Conservation (phyloP, 2,797 vertebrate species). For the Prionace glauca region DNA sequence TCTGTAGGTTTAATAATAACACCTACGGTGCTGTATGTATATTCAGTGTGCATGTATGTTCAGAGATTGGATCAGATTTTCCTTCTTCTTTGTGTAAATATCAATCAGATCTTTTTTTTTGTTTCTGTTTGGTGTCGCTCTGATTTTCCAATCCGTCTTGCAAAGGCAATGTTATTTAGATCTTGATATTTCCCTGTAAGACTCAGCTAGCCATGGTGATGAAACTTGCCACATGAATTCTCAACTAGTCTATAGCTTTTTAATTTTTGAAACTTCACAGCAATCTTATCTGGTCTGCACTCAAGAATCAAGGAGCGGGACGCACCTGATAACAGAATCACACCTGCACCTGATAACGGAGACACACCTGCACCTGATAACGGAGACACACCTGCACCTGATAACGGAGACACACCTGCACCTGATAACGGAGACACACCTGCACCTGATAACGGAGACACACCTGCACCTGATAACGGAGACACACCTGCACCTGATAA, state of each 20-base stretch:
- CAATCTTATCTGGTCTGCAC: background rate
- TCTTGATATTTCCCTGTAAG: background rate
- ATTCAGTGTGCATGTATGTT: background rate
- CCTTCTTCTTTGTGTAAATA: background rate
- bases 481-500: background rate
- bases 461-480: background rate
- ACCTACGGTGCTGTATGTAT: too few species aligned
- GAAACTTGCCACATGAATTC: background rate
- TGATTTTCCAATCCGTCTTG: background rate
- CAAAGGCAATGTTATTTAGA: background rate
- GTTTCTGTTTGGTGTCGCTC: background rate
- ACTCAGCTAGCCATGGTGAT: too few species aligned
- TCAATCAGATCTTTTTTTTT: background rate
- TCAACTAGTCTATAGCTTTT: background rate
- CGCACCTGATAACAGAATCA: background rate
- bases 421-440: background rate
- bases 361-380: background rate
- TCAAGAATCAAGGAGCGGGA: background rate
- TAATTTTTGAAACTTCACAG: conserved; percentile 9
- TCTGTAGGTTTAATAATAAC: too few species aligned
- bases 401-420: background rate
- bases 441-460: background rate
- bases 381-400: too few species aligned
- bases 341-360: too few species aligned
- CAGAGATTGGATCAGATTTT: background rate